Conservation (phyloP, 2,888 invertebrate genomes). For the Lithophane leautieri region DNA sequence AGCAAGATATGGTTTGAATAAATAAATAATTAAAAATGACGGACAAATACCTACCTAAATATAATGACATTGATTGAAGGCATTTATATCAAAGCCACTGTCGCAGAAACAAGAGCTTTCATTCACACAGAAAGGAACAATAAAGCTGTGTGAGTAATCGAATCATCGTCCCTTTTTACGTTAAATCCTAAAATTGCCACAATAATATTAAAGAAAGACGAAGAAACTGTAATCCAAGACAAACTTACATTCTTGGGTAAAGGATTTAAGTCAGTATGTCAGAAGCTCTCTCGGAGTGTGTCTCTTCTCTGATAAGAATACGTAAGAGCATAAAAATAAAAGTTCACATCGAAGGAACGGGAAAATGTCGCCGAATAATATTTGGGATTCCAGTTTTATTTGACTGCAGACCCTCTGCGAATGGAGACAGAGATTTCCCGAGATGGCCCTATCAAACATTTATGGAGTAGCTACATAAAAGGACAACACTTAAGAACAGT, state of each 20-base stretch:
- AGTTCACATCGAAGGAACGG: constrained; percentile 89
- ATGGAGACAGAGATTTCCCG: constrained; percentile 90
- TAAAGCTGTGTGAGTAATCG: constrained; percentile 42
- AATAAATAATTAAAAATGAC: neutral
- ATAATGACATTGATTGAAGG: neutral
- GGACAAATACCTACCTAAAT: neutral
- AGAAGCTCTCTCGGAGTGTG: constrained; percentile 87
- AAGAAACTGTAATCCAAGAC: constrained; percentile 78
- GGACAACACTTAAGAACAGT: constrained; percentile 89
- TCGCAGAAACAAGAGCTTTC: constrained; percentile 11
- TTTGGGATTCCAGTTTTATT: constrained; percentile 90
- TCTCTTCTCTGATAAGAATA: constrained; percentile 89
- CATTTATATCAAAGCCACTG: neutral
- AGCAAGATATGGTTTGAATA: neutral
- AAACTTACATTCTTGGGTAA: constrained; percentile 81
- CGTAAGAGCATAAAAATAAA: constrained; percentile 90
- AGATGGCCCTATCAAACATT: constrained; percentile 90
- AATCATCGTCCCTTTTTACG: constrained; percentile 49
- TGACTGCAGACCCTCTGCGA: constrained; percentile 89
- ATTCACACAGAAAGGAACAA: constrained; percentile 21
- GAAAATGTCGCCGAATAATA: constrained; percentile 90
- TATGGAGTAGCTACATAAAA: constrained; percentile 90
- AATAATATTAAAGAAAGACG: constrained; percentile 73
- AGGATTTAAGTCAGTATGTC: constrained; percentile 88
- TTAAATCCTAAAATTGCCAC: constrained; percentile 65